Base-by-base conservation (phyloP, 2,888 invertebrate genomes). In the Macrosiphum euphorbiae region DNA sequence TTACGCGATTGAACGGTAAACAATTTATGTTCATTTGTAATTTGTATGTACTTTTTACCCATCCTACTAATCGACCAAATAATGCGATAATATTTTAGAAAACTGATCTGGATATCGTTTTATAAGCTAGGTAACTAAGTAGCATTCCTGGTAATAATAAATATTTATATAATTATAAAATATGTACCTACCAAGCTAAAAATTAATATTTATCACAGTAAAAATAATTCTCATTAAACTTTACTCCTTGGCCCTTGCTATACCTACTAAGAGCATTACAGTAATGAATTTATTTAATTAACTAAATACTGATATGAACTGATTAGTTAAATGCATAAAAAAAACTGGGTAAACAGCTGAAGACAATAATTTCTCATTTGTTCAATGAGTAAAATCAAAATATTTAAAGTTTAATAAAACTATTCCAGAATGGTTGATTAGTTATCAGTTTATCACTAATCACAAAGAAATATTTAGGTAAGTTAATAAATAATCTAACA, bases 401-500 rank as follows among this genome's bases (percentile, higher is more conserved):
- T 11, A 28, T 28, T 61, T 13, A 61, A 61, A 3, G 28, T 61
- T 28, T 28, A 13, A 61, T 28, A 61, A 61, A 61, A n/a, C n/a
- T 61, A 0, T 61, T 61, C n/a, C 28, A 28, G 28, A 28, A 28
- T 67, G n/a, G n/a, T 61, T 28, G 3, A 61, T 61, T 61, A 61
- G 11, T 61, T 44, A 44, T 44, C 41, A 41, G n/a, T 3, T 41
- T 41, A 41, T 41, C 44, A 44, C 44, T 16, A n/a, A 13, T 4
- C 67, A 67, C 67, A 67, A 61, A 61, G n/a, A 67, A 8, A 67
- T 67, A 67, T 52, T 2, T 52, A n/a, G 13, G n/a, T 16, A 67
- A 67, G 67, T 67, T 67, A 67, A n/a, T 67, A 67, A n/a, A 67
- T 67, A 67, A 67, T 67, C 28, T 67, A n/a, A 67, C 67, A 67